A percentile compares a stretch with the other conserved stretches of the same genome.
phyloP scores from a whole-genome alignment of 2,113 vertebrate genomes.

The Crotalus viridis region DNA sequence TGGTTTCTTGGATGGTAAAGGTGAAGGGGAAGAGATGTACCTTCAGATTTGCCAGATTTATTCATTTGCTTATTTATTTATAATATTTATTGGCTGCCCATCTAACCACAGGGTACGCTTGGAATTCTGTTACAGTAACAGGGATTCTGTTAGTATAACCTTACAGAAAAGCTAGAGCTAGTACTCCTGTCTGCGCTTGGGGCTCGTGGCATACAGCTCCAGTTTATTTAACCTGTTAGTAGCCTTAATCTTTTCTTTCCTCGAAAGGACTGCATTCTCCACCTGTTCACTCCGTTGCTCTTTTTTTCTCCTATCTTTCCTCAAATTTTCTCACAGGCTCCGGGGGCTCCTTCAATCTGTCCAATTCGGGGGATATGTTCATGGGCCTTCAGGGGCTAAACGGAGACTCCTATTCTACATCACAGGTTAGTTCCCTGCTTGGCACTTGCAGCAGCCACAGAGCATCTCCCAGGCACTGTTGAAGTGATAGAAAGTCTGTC shows the following conservation, averaged over 20 bases:
- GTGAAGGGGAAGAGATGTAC: background rate
- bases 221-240: background rate
- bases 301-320: conserved; percentile 15
- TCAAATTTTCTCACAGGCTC: conserved; percentile 72
- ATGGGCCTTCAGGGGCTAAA: conserved; percentile 86
- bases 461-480: background rate
- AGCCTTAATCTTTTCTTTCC: background rate
- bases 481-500: background rate
- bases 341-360: conserved; percentile 85
- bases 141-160: background rate
- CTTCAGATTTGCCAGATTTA: background rate
- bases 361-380: conserved; percentile 88
- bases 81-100: background rate
- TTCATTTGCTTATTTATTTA: background rate
- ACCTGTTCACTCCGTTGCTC: background rate
- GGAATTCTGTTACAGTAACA: background rate
- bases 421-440: conserved; percentile 74
- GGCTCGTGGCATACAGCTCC: background rate
- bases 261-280: background rate
- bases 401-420: conserved; percentile 81
- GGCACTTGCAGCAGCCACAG: background rate
- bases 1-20: background rate
- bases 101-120: background rate
- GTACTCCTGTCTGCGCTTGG: background rate
- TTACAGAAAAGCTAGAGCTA: background rate